phyloP scores from a whole-genome alignment of 2,888 invertebrate species.

The Hylaea fasciaria region DNA sequence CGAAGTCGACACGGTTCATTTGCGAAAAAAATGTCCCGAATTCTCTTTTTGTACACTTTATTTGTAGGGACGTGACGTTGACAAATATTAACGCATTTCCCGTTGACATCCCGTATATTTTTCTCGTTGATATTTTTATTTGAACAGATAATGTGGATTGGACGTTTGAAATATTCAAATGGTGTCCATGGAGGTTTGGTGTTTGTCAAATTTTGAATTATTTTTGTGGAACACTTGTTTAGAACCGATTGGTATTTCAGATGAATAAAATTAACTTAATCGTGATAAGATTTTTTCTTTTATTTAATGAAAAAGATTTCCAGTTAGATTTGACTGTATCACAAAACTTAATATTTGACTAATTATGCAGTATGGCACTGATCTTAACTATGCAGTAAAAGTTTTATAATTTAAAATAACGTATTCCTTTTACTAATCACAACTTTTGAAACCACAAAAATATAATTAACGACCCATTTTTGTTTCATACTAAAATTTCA shows the following conservation, averaged over 20 bases:
- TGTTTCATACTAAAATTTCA: too few species aligned
- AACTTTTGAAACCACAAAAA: too few species aligned
- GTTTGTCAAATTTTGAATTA: constrained; percentile 45
- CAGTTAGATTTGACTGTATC: too few species aligned
- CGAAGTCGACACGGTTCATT: constrained; percentile 79
- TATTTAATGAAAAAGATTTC: too few species aligned
- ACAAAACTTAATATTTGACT: too few species aligned
- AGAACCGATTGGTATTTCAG: background rate
- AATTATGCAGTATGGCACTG: too few species aligned
- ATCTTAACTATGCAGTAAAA: too few species aligned
- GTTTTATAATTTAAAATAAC: too few species aligned
- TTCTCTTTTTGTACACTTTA: constrained; percentile 65
- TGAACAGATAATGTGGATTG: constrained; percentile 76
- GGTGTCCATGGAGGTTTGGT: constrained; percentile 34
- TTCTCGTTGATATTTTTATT: constrained; percentile 58
- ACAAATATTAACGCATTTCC: constrained; percentile 83
- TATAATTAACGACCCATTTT: too few species aligned
- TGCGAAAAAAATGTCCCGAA: constrained; percentile 78
- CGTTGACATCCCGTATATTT: constrained; percentile 62
- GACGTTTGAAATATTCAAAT: constrained; percentile 59
- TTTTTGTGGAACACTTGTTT: constrained; percentile 35
- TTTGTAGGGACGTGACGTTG: constrained; percentile 76
- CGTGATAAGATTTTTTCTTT: constrained; percentile 13
- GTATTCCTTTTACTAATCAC: too few species aligned
- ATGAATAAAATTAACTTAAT: constrained; percentile 10